Evolutionary conservation across 2,113 vertebrate species (phyloP), one percentile per base, ranked within the genome.

Genomic region (Rhombomys opimus): DNA sequence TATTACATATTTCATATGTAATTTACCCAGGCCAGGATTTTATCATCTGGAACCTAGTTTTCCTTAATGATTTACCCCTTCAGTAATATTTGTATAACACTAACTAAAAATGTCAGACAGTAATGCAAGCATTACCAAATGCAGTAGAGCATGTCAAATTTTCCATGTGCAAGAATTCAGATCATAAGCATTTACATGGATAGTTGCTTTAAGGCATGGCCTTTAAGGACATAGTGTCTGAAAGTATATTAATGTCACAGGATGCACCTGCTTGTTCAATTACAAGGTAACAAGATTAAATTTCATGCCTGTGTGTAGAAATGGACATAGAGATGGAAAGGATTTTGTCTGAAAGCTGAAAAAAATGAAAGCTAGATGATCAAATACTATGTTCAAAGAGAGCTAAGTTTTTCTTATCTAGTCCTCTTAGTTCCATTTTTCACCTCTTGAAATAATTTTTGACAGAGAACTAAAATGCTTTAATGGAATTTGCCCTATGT

Each of bases 401-500:
- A 81, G 92, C 7, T 50, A 78, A 63, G 13, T 38, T 65, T 87
- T 46, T 68, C 23, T 87, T 3, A 50, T 89, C 0, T n/a, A 35
- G n/a, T 93, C 32, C 93, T 96, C 63, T 12, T 68, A 87, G 52
- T 15, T 10, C 1, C 15, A 22, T 65, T 91, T 92, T 94, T 89
- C 23, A 87, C 23, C 11, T 67, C 75, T 90, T 78, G 54, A 78
- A 87, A 35, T 78, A 7, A 20, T 54, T 17, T 23, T 88, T 88
- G 17, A 23, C 12, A 91, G 50, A 80, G 35, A 89, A 91, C 22
- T 82, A 25, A 50, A 75, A 20, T 38, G 3, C 25, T 65, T 76
- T 94, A 97, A 91, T 91, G 35, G 65, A 1, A 93, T 41, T 94
- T 95, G 5, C 68, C 7, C 1, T 93, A 13, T 73, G 3, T 91